Base-by-base conservation (phyloP, 2,888 invertebrate genomes). In the Apoda limacodes region DNA sequence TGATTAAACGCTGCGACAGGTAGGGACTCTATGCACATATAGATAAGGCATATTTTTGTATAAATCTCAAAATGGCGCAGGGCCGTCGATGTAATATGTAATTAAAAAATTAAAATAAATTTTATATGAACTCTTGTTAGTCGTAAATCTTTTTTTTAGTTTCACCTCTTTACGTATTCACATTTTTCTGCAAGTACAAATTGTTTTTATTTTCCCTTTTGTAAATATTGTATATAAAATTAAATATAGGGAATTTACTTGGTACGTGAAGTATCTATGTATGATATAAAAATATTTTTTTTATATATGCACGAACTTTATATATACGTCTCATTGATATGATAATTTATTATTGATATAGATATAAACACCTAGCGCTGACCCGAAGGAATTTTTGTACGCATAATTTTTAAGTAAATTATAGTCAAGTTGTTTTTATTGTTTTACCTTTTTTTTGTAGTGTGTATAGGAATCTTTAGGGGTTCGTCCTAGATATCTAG, bases 171-270 rank as follows among this genome's bases (percentile, higher is more conserved):
- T 56, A 52, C 54, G 57, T 65, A 70, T 63, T 71, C 66, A 74
- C 71, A 60, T 74, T 75, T 66, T 56, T 80, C 80, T 74, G 76
- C 78, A 75, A 82, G 82, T 82, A 82, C 82, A 82, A 82, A 82
- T 76, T 78, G 75, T 80, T 80, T 78, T 72, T 78, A 17, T 74
- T 78, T 80, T 76, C 66, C 65, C 69, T 66, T 62, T 52, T 82
- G 81, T 81, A 81, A 68, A 82, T 81, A 82, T 63, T 81, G 80
- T 82, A 81, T 69, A 80, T 82, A 81, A 54, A 55, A 61, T 17
- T 60, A 60, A 59, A 57, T 63, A 52, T 50, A 56, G 44, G 48
- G 52, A 7, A 17, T 17, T 17, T 17, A 56, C 52, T 55, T 53
- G 56, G 58, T 57, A 59, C 58, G 60, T 55, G 58, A 55, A 58